A percentile compares a stretch with the other conserved stretches of the same genome.
phyloP scores from a whole-genome alignment of 2,113 vertebrate genomes.

The Ochotona curzoniae region DNA sequence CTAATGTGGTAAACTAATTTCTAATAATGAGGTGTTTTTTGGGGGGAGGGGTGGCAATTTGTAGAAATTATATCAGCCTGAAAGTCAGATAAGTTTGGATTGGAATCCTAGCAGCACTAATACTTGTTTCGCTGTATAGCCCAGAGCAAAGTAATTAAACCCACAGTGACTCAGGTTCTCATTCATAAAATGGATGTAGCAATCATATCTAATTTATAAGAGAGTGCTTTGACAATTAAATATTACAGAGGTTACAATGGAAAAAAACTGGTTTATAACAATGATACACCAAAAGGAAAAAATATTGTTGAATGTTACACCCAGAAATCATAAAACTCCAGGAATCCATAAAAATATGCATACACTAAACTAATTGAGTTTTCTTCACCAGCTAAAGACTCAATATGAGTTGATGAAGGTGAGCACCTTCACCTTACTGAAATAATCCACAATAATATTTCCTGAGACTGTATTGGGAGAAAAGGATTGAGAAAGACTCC shows the following conservation, averaged over 20 bases:
- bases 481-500: neutral
- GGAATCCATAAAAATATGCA: conserved; percentile 7
- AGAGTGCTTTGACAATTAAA: neutral
- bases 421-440: neutral
- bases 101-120: neutral
- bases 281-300: neutral
- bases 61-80: neutral
- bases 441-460: neutral
- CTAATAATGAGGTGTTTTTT: conserved; percentile 8
- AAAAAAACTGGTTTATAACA: neutral
- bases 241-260: neutral
- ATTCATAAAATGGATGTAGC: neutral
- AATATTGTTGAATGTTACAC: neutral
- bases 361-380: neutral
- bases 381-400: neutral
- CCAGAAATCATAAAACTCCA: neutral
- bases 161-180: neutral
- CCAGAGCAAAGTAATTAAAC: neutral
- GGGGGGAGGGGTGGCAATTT: neutral
- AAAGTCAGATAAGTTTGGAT: conserved; percentile 25
- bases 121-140: neutral
- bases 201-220: neutral
- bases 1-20: conserved; percentile 39
- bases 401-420: neutral
- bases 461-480: neutral